Percentiles rank a stretch among this genome's conserved stretches.
Evolutionary conservation across 2,113 vertebrate genomes (phyloP).

Genomic region (Panurus biarmicus): DNA sequence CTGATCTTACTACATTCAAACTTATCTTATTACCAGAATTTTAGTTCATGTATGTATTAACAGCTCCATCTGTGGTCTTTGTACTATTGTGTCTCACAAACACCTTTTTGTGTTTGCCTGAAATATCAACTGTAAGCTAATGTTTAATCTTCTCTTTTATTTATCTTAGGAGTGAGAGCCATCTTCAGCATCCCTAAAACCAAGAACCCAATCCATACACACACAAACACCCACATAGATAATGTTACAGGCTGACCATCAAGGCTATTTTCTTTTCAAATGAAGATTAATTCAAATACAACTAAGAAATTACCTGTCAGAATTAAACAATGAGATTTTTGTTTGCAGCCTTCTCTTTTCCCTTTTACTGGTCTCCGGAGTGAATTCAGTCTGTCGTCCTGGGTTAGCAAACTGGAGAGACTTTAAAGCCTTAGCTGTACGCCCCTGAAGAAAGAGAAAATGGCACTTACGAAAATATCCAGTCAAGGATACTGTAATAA

Average conservation of each 20-base stretch:
- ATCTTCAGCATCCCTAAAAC: not conserved
- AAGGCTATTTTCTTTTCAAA: not conserved
- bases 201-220: not conserved
- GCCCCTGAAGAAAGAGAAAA: conserved; percentile 68
- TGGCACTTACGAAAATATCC: not conserved
- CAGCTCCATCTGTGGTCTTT: not conserved
- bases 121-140: not conserved
- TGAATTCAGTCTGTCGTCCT: conserved; percentile 78
- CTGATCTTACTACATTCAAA: not conserved
- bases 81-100: not conserved
- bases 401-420: conserved; percentile 82
- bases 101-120: not conserved
- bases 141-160: not conserved
- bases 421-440: conserved; percentile 79
- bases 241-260: not conserved
- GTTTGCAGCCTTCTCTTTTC: conserved; percentile 76
- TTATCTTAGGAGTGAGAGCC: not conserved
- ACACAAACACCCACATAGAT: not conserved
- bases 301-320: conserved; percentile 69
- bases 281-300: not conserved
- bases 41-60: not conserved
- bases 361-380: conserved; percentile 77
- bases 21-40: not conserved
- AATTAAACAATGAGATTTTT: conserved; percentile 59
- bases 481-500: not conserved